These are phyloP conservation scores for Sebastes glaucus DNA, from an alignment of 2,797 vertebrate species.

Conservation along the genomic window DNA sequence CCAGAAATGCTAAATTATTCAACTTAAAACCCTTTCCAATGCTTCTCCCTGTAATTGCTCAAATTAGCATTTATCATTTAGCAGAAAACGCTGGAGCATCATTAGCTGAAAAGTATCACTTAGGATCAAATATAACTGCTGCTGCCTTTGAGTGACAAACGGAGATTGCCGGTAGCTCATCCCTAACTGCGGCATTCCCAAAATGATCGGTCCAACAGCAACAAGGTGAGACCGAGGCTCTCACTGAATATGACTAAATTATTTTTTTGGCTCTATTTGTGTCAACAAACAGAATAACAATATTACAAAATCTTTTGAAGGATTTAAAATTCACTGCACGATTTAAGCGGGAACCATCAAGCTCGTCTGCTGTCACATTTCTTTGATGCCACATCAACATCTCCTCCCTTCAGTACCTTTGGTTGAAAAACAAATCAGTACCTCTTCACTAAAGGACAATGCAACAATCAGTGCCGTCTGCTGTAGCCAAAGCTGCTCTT, in stretches of 20 bases:
- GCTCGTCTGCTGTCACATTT: constrained; percentile 8
- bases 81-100: constrained; percentile 26
- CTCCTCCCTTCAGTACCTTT: constrained; percentile 25
- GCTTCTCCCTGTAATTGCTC: constrained; percentile 46
- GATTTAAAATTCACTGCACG: constrained; percentile 7
- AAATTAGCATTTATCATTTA: constrained; percentile 60
- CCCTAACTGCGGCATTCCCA: neutral
- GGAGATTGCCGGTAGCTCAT: constrained; percentile 33
- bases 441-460: constrained; percentile 59
- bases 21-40: constrained; percentile 38
- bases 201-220: neutral
- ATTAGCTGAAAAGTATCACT: constrained; percentile 43
- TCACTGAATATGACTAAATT: neutral
- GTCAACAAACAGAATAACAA: neutral
- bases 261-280: neutral
- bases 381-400: constrained; percentile 33
- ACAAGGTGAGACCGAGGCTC: neutral
- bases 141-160: constrained; percentile 15
- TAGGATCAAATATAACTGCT: constrained; percentile 7
- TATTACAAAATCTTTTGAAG: neutral
- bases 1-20: constrained; percentile 51
- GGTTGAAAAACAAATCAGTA: constrained; percentile 56
- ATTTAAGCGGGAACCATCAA: constrained; percentile 5
- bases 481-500: constrained; percentile 45
- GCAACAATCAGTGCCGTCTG: constrained; percentile 49